phyloP scores from a whole-genome alignment of 2,888 invertebrate species.

The Orchesella flavescens region DNA sequence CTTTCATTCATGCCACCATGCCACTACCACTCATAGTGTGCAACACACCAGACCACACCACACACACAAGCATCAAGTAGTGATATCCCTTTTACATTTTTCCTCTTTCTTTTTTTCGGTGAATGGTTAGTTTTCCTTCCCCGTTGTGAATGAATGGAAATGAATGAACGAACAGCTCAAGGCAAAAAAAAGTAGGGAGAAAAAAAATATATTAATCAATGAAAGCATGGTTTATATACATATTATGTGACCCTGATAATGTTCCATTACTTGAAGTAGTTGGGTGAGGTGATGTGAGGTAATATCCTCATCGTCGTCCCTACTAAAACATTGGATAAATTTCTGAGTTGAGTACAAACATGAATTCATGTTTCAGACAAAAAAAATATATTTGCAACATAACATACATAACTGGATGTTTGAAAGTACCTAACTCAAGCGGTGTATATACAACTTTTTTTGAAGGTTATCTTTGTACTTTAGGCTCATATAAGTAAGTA shows the following conservation, averaged over 20 bases:
- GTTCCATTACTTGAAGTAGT: constrained; percentile 17
- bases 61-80: constrained; percentile 12
- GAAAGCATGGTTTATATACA: constrained; percentile 41
- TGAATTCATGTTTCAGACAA: too few relatives aligned
- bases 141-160: constrained; percentile 53
- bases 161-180: constrained; percentile 53
- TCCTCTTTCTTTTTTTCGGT: neutral
- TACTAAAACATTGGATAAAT: too few relatives aligned
- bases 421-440: too few relatives aligned
- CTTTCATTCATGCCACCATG: too few relatives aligned
- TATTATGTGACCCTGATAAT: constrained; percentile 38
- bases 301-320: constrained; percentile 1
- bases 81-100: neutral
- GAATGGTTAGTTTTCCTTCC: constrained; percentile 21
- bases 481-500: too few relatives aligned
- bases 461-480: too few relatives aligned
- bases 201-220: constrained; percentile 29
- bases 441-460: too few relatives aligned
- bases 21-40: too few relatives aligned
- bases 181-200: constrained; percentile 28
- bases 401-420: too few relatives aligned
- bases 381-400: too few relatives aligned
- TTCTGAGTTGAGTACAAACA: too few relatives aligned
- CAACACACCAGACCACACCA: too few relatives aligned
- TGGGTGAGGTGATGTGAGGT: constrained; percentile 14